phyloP scores from a whole-genome alignment of 2,113 vertebrate genomes.

The Empidonax alnorum region DNA sequence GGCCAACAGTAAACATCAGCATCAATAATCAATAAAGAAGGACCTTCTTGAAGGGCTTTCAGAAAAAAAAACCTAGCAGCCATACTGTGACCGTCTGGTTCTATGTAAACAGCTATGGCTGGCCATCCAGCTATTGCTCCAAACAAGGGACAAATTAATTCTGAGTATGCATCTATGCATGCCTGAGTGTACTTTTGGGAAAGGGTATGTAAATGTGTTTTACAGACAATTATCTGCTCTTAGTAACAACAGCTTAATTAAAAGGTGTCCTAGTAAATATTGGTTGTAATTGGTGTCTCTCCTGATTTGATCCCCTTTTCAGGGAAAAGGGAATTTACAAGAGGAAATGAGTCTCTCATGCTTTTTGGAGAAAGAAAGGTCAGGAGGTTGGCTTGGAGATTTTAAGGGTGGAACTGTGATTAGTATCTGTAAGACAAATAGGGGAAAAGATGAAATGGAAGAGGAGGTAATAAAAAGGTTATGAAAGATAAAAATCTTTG shows the following conservation, averaged over 20 bases:
- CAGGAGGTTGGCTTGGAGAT: neutral
- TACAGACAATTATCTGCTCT: neutral
- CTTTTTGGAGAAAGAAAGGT: neutral
- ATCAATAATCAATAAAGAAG: neutral
- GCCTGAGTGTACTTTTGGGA: neutral
- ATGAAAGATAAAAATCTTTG: neutral
- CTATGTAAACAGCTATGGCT: neutral
- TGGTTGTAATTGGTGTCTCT: neutral
- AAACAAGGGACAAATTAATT: neutral
- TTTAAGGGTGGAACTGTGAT: neutral
- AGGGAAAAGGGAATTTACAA: neutral
- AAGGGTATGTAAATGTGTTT: neutral
- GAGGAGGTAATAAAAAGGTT: neutral
- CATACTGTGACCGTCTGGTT: neutral
- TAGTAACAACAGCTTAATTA: neutral
- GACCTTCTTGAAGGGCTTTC: neutral
- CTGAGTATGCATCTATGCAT: neutral
- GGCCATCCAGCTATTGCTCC: neutral
- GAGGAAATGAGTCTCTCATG: fast-evolving
- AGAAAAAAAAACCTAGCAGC: neutral
- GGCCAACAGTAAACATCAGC: neutral
- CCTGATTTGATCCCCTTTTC: neutral
- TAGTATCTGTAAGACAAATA: neutral
- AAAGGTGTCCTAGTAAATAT: neutral
- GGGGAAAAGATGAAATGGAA: neutral